A percentile compares a stretch with the other conserved stretches of the same genome.
phyloP scores from a whole-genome alignment of 2,888 invertebrate species.

The Bombylius discolor region DNA sequence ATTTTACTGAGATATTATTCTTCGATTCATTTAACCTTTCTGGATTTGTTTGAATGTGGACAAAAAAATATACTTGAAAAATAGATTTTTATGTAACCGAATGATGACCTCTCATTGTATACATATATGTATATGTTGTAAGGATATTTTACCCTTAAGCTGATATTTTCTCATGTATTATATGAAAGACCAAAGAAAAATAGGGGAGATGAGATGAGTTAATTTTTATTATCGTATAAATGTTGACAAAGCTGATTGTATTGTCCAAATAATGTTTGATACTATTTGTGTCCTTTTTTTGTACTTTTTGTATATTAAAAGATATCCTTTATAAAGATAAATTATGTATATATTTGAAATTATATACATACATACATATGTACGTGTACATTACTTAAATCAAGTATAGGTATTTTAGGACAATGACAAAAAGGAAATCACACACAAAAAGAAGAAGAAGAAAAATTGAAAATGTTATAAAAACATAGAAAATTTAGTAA shows the following conservation, averaged over 20 bases:
- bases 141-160: not conserved
- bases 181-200: no score
- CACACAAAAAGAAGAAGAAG: no score
- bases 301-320: no score
- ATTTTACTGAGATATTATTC: not conserved
- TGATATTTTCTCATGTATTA: not conserved
- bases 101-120: not conserved
- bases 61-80: not conserved
- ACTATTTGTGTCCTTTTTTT: not conserved
- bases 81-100: not conserved
- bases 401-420: no score
- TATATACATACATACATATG: not conserved
- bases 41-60: no score
- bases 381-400: no score
- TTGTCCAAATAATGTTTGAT: slow-evolving; percentile 5
- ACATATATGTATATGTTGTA: not conserved
- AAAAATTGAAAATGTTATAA: not conserved
- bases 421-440: not conserved
- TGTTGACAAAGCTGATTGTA: slow-evolving; percentile 9
- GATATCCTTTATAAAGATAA: slow-evolving; percentile 2
- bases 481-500: not conserved
- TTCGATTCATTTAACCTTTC: slow-evolving; percentile 8
- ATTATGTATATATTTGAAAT: not conserved
- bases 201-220: not conserved
- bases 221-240: slow-evolving; percentile 4